Evolutionary conservation across 2,888 invertebrate genomes (phyloP).

Genomic region (Drepana falcataria): DNA sequence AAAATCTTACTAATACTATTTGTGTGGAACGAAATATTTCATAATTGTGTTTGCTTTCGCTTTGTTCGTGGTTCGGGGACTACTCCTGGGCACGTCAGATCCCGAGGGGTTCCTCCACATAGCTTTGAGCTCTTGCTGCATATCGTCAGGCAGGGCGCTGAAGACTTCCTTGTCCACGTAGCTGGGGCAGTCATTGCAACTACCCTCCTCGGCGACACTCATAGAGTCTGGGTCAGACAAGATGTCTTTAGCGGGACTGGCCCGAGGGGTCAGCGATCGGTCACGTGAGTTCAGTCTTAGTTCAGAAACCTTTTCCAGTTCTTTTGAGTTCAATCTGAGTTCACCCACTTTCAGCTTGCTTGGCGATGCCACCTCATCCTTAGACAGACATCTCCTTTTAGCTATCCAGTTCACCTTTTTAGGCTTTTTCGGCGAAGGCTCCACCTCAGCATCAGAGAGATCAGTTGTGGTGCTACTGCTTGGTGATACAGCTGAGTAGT

Average conservation of each 20-base stretch:
- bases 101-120: constrained; percentile 80
- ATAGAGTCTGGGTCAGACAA: constrained; percentile 61
- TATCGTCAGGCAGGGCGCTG: constrained; percentile 83
- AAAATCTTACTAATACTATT: constrained; percentile 79
- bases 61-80: constrained; percentile 74
- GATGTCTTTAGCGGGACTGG: constrained; percentile 67
- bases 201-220: constrained; percentile 55
- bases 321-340: constrained; percentile 81
- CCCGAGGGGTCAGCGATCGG: constrained; percentile 64
- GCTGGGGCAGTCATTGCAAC: constrained; percentile 79
- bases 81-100: constrained; percentile 59
- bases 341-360: constrained; percentile 84
- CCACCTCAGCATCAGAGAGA: constrained; percentile 83
- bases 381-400: constrained; percentile 66
- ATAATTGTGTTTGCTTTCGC: constrained; percentile 81
- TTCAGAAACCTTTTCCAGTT: constrained; percentile 77
- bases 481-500: constrained; percentile 68
- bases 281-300: constrained; percentile 66
- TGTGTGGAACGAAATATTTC: constrained; percentile 84
- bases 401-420: constrained; percentile 74
- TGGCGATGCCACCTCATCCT: constrained; percentile 81
- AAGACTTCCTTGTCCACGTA: constrained; percentile 84
- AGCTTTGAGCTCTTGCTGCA: constrained; percentile 85
- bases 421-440: constrained; percentile 87
- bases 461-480: constrained; percentile 77